Conservation (phyloP, 1,140 invertebrate species). For the Harlomillsia oculata region DNA sequence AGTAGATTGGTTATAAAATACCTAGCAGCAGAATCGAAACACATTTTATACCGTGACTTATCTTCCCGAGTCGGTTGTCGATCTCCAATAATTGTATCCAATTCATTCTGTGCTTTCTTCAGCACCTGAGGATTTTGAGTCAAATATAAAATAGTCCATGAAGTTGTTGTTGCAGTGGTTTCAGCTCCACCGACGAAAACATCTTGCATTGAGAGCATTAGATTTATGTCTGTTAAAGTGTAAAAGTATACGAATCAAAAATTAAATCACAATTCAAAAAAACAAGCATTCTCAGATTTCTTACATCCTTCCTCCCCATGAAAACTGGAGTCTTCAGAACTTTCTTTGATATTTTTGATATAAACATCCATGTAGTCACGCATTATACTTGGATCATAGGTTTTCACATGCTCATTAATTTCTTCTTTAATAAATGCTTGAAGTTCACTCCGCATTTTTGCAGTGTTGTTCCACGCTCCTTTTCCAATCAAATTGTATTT, state of each 20-base stretch:
- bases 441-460: not conserved
- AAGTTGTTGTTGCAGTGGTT: slow-evolving; percentile 42
- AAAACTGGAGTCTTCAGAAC: slow-evolving; percentile 8
- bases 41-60: no score
- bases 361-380: slow-evolving; percentile 79
- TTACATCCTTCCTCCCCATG: slow-evolving; percentile 16
- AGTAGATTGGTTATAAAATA: no score
- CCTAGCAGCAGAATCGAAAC: no score
- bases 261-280: no score
- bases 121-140: slow-evolving; percentile 40
- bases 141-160: slow-evolving; percentile 42
- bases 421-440: slow-evolving; percentile 37
- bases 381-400: slow-evolving; percentile 51
- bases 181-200: slow-evolving; percentile 38
- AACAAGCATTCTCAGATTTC: not conserved
- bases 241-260: no score
- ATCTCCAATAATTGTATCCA: slow-evolving; percentile 41
- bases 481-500: not conserved
- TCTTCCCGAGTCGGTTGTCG: slow-evolving; percentile 59
- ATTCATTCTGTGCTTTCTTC: slow-evolving; percentile 38
- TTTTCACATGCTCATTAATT: slow-evolving; percentile 60
- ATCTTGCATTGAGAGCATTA: slow-evolving; percentile 4
- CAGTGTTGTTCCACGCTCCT: not conserved
- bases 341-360: slow-evolving; percentile 41
- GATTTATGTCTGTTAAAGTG: slow-evolving; percentile 16